Base-by-base conservation (phyloP, 2,113 vertebrate species). In the Ibidorhyncha struthersii region DNA sequence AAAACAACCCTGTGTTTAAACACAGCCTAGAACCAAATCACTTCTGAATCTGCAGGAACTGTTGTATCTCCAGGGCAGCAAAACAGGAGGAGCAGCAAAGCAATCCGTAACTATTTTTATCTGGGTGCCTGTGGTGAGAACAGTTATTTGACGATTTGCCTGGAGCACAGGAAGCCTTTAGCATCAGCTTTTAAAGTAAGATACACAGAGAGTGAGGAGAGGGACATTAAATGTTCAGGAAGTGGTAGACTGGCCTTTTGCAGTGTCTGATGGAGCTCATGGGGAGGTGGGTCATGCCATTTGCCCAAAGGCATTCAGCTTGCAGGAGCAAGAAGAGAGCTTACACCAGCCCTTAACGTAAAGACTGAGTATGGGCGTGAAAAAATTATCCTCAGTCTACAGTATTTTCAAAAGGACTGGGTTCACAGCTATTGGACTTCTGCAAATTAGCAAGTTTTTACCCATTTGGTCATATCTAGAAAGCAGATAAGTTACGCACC, bases 61-160 rank as follows among this genome's bases (percentile, higher is more conserved):
- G 45, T 83, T 89, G 41, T 86, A 53, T 89, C 72, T 90, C 41
- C 55, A 67, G 66, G 86, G 59, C 79, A 93, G 59, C 19, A 74
- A 84, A 94, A 78, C 23, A 90, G 41, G 55, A 96, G 59, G 20
- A 86, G 59, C 71, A 82, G 71, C n/a, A 81, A 81, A 91, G 34
- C 15, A 76, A 43, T 47, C n/a, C 2, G 1, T 76, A 34, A 63
- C 52, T 63, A 55, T 76, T 96, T 95, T 89, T 85, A 25, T 89
- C 78, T 49, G 41, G 2, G 16, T 92, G 32, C 50, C 63, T 92
- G 50, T 67, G 71, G 59, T 45, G 38, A 62, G 49, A 84, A 72
- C 8, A 87, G 58, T 50, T 67, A 77, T 40, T 70, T 72, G 50
- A 62, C 53, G 15, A 47, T 81, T 81, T 86, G 38, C 72, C 79